A percentile compares a stretch with the other conserved stretches of the same genome.
Conservation (phyloP, 1,140 invertebrate species). For the Bombus pyrosoma region DNA sequence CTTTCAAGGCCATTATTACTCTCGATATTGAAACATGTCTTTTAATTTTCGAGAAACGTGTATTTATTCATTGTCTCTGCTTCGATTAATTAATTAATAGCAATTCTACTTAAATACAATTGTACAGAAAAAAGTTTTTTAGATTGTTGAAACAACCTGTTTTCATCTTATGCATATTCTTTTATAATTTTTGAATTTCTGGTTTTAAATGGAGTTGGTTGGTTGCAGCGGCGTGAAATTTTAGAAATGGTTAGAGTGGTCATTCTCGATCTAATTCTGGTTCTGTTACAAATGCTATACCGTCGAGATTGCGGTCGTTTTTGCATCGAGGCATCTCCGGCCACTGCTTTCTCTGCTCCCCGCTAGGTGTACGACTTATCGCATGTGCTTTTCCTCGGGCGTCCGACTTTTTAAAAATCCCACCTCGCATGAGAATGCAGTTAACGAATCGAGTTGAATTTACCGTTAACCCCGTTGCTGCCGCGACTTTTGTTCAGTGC, state of each 20-base stretch:
- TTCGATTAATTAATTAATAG: background rate
- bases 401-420: constrained; percentile 49
- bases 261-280: constrained; percentile 34
- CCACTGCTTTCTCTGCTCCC: constrained; percentile 36
- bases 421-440: constrained; percentile 37
- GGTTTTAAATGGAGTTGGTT: background rate
- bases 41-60: background rate
- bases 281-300: background rate
- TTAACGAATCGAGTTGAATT: constrained; percentile 33
- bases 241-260: background rate
- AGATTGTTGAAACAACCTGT: background rate
- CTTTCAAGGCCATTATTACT: constrained; percentile 6
- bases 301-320: constrained; percentile 23
- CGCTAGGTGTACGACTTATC: constrained; percentile 43
- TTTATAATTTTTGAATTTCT: background rate
- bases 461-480: constrained; percentile 24
- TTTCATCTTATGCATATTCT: background rate
- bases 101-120: background rate
- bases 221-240: background rate
- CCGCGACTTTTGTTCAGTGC: constrained; percentile 6
- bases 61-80: background rate
- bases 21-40: background rate
- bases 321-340: constrained; percentile 27
- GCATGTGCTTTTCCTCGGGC: constrained; percentile 18
- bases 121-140: background rate